Evolutionary conservation across 2,797 vertebrate genomes (phyloP).

Genomic region (Poeciliopsis turneri): DNA sequence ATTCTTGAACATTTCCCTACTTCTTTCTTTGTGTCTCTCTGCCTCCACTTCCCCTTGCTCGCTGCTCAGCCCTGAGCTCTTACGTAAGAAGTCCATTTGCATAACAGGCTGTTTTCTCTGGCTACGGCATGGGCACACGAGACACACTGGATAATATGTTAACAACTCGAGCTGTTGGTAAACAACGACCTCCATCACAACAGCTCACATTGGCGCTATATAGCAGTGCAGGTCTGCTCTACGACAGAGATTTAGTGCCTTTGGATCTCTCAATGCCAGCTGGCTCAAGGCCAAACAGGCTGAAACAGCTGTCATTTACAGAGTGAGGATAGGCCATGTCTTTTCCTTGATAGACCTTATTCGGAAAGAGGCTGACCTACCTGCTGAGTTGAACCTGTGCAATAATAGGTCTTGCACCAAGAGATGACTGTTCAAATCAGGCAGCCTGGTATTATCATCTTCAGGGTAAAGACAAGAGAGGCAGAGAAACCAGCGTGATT

Average conservation of each 20-base stretch:
- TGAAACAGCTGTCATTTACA: conserved; percentile 72
- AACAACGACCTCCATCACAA: conserved; percentile 68
- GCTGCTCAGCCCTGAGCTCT: conserved; percentile 67
- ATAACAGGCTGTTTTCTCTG: conserved; percentile 76
- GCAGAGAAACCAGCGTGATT: conserved; percentile 24
- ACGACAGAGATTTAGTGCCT: conserved; percentile 45
- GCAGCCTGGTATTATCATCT: conserved; percentile 77
- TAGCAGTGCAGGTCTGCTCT: conserved; percentile 35
- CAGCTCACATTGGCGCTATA: conserved; percentile 47
- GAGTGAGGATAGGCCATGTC: conserved; percentile 34
- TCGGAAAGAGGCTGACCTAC: conserved; percentile 68
- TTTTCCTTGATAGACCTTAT: conserved; percentile 57
- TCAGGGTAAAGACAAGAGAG: conserved; percentile 57
- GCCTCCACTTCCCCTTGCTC: conserved; percentile 52
- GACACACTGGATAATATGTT: conserved; percentile 69
- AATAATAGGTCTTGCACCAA: conserved; percentile 70
- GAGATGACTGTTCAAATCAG: conserved; percentile 75
- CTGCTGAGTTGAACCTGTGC: conserved; percentile 72
- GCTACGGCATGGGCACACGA: conserved; percentile 62
- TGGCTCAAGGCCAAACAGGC: conserved; percentile 64
- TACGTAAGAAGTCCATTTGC: conserved; percentile 77
- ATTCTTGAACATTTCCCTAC: conserved; percentile 61
- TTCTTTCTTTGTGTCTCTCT: conserved; percentile 39
- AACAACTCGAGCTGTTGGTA: conserved; percentile 72
- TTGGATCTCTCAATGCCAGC: conserved; percentile 57